Base-by-base conservation (phyloP, 2,113 vertebrate species). In the Tyrannus savana region DNA sequence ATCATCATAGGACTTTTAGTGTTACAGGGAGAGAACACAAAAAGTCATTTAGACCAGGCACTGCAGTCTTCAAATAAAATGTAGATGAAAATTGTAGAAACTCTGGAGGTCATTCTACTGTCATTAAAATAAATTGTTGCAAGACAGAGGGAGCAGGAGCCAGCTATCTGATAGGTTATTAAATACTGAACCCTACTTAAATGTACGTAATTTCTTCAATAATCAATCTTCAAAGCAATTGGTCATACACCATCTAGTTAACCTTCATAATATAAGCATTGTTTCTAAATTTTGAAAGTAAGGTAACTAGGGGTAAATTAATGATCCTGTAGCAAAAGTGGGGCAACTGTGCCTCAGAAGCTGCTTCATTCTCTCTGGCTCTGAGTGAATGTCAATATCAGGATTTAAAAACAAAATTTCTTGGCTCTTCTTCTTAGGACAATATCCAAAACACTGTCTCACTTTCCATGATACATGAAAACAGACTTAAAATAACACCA, bases 401-500 rank as follows among this genome's bases (percentile, higher is more conserved):
- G 28, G 37, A 56, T 87, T 72, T 72, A 79, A 94, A 95, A 92
- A 15, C 84, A 87, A 21, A 93, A 82, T 94, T 72, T 84, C 74
- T 89, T 93, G 87, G 74, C 80, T 81, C 15, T 44, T 92, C n/a
- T 81, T 92, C 60, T 76, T 62, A 76, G 44, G 44, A 82, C 37
- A 72, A 89, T 63, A 84, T 90, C 92, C 83, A 96, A 89, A 95
- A 60, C 1, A 5, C 79, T 89, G 87, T 95, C 42, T 90, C 68
- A 84, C 44, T 95, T 95, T 78, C 62, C 62, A 24, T 14, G 28
- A 14, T 60, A 27, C 37, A 74, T 75, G 50, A 92, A 96, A 95
- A 73, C 53, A 89, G 68, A 86, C 78, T 86, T 78, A 84, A 93
- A 92, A 91, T 86, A 95, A 75, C 63, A 92, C 21, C 50, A 62